Evolutionary conservation across 2,888 invertebrate species (phyloP), one percentile per base, ranked within the genome.

Genomic region (Plebejus melissa): DNA sequence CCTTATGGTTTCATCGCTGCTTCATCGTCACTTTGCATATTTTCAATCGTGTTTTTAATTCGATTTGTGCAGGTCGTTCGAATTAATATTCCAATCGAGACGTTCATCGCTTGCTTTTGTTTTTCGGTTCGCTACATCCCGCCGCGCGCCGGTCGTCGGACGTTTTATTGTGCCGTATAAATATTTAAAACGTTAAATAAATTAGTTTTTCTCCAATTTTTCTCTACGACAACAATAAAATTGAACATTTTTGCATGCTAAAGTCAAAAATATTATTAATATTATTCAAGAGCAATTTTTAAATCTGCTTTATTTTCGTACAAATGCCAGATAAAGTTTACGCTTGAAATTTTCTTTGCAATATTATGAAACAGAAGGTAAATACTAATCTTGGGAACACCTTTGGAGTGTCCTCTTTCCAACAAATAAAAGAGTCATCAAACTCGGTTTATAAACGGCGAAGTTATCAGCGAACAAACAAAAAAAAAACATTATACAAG

Each of bases 171-270:
- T 72, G 28, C 28, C 13, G 28, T 54, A 54, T 72, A 72, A 72
- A 72, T 72, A 72, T 72, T 50, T 54, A 54, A 72, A 72, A 72
- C 72, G 41, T 71, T 71, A 71, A 46, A 71, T 5, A 71, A 71
- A 46, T 28, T 50, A 50, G 28, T 71, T 28, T 71, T 71, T 38
- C 41, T 50, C 22, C 22, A 28, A 36, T 65, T 32, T 32, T 36
- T 65, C 65, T 36, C 5, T 65, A 65, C 65, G 32, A 65, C 13
- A 65, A 32, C 32, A 65, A 13, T 65, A 4, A 65, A 65, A 65
- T 65, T 65, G 13, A 13, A 65, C 28, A 32, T 65, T 60, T 60
- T 28, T 28, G 60, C 28, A 28, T 32, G 60, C 60, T 28, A 60
- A 28, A 60, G 28, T 28, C 22, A 28, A 60, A n/a, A 7, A 58